Percentiles rank a stretch among this genome's conserved stretches.
These are phyloP conservation scores for Buteo buteo DNA, from an alignment of 2,113 vertebrate genomes.

Conservation along the genomic window DNA sequence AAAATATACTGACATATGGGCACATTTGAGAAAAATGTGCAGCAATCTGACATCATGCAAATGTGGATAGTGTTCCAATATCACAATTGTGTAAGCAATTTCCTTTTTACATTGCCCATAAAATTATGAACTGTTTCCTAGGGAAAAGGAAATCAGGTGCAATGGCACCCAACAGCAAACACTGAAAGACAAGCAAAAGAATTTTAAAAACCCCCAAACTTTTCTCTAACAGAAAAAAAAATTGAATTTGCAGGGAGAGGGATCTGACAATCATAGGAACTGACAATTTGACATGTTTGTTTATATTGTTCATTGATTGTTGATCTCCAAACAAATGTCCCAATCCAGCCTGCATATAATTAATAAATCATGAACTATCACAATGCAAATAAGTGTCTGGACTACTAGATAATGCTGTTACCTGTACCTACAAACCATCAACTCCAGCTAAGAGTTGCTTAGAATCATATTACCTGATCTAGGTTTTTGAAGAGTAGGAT, in stretches of 20 bases:
- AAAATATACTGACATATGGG: neutral
- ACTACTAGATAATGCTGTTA: neutral
- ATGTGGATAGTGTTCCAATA: neutral
- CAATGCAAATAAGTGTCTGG: neutral
- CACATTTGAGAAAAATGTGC: neutral
- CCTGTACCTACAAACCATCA: neutral
- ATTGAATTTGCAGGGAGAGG: neutral
- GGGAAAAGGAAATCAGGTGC: neutral
- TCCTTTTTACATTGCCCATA: neutral
- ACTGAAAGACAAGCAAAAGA: neutral
- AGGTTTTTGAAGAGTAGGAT: slow-evolving; percentile 97
- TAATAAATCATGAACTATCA: neutral
- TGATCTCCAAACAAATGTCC: neutral
- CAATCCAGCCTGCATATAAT: neutral
- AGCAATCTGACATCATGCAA: neutral
- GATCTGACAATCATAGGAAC: neutral
- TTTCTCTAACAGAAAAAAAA: neutral
- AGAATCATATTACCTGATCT: slow-evolving; percentile 83
- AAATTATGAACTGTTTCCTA: neutral
- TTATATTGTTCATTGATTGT: neutral
- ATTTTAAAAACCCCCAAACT: neutral
- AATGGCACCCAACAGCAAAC: neutral
- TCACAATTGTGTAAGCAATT: neutral
- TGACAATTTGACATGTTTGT: neutral
- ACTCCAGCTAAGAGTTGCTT: neutral